Percentiles rank a stretch among this genome's conserved stretches.
Conservation (phyloP, 2,113 vertebrate species). For the Hemibagrus wyckioides region DNA sequence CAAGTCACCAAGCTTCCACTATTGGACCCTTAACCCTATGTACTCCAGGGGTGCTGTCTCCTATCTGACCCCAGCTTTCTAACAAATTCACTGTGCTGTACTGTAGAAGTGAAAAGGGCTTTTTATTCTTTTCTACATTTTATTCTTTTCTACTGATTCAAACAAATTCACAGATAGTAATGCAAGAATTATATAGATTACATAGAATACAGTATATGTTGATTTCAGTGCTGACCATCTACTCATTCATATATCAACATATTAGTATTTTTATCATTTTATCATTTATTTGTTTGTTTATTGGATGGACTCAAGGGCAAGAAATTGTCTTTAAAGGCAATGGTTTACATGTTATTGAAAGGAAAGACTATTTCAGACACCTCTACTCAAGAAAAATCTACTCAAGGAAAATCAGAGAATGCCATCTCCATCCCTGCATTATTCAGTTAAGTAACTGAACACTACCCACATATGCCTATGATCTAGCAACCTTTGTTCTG, state of each 20-base stretch:
- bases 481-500: conserved; percentile 17
- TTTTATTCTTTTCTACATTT: no score
- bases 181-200: background rate
- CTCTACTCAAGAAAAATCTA: background rate
- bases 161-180: background rate
- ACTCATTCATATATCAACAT: background rate
- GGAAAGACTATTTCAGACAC: background rate
- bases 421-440: background rate
- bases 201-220: background rate
- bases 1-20: no score
- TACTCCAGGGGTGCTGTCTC: no score
- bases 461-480: background rate
- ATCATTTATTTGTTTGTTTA: background rate
- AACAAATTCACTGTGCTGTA: no score
- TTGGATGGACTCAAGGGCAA: background rate
- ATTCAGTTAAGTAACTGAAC: conserved; percentile 17
- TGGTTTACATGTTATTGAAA: background rate
- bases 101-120: no score
- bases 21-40: no score
- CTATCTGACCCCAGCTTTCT: no score
- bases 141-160: no score
- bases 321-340: background rate
- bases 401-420: background rate
- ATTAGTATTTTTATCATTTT: background rate
- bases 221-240: background rate